Conservation (phyloP, 2,888 invertebrate species). For the Trichopria drosophilae region DNA sequence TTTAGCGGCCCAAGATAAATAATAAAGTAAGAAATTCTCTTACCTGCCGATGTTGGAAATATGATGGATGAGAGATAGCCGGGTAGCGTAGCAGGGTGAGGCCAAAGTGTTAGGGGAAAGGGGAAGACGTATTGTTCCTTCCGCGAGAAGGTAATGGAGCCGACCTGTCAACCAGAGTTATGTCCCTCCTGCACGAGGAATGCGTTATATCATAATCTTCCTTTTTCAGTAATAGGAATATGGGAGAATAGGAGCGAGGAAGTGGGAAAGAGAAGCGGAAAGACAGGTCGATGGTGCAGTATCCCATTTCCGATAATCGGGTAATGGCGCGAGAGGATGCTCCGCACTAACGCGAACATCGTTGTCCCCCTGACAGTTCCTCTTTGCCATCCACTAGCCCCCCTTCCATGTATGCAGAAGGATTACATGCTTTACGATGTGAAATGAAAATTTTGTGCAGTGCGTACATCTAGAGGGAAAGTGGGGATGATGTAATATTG, state of each 20-base stretch:
- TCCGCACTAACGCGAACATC: constrained; percentile 12
- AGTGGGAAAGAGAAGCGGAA: too few species aligned
- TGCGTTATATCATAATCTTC: constrained; percentile 36
- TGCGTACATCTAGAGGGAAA: neutral
- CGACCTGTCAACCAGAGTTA: constrained; percentile 48
- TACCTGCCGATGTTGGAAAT: constrained; percentile 43
- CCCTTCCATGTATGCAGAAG: too few species aligned
- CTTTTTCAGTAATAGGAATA: constrained; percentile 38
- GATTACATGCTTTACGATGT: too few species aligned
- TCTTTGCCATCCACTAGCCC: too few species aligned
- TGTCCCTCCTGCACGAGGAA: constrained; percentile 41
- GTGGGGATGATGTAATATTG: constrained; percentile 6
- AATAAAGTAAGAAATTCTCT: constrained; percentile 43
- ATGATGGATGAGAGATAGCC: constrained; percentile 42
- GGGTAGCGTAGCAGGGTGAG: constrained; percentile 21
- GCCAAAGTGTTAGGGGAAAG: neutral
- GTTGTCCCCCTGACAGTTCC: too few species aligned
- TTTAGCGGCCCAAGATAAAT: too few species aligned
- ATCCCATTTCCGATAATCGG: constrained; percentile 18
- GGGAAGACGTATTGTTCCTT: constrained; percentile 50
- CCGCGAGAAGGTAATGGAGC: constrained; percentile 48
- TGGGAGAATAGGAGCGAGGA: too few species aligned
- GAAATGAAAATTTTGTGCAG: too few species aligned
- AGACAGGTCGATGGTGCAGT: constrained; percentile 11
- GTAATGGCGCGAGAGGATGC: constrained; percentile 20